A percentile compares a stretch with the other conserved stretches of the same genome.
phyloP scores from a whole-genome alignment of 30 jellyfish, hydroid and myxozoan species.

The Mastigias papua region DNA sequence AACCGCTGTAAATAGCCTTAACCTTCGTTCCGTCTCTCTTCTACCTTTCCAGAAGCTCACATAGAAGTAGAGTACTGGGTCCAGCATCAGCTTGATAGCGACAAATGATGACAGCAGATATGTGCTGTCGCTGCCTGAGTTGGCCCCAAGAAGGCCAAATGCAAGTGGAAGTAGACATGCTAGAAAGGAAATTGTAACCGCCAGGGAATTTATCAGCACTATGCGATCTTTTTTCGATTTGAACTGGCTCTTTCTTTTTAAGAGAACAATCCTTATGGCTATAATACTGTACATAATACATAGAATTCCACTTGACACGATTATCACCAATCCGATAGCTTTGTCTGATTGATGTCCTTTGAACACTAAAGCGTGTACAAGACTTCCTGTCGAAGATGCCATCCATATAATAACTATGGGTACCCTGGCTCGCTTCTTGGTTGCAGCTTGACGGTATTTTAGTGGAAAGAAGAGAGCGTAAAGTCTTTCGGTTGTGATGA shows the following conservation, averaged over 20 bases:
- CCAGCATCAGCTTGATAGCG: conserved; percentile 30
- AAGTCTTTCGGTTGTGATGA: conserved; percentile 47
- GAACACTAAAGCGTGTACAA: background rate
- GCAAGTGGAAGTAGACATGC: conserved; percentile 52
- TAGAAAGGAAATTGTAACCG: conserved; percentile 52
- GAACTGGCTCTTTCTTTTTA: background rate
- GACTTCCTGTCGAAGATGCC: conserved; percentile 1
- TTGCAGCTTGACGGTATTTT: conserved; percentile 24
- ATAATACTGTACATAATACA: conserved; percentile 26
- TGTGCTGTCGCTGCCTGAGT: background rate
- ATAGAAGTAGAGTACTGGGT: conserved; percentile 31
- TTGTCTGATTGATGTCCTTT: background rate
- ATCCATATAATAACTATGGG: conserved; percentile 34
- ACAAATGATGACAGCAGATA: background rate
- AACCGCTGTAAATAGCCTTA: conserved; percentile 2
- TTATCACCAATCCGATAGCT: background rate
- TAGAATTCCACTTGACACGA: conserved; percentile 44
- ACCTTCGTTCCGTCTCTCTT: conserved; percentile 3
- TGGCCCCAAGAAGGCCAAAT: background rate
- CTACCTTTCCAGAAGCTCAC: conserved; percentile 29
- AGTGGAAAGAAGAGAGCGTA: conserved; percentile 34
- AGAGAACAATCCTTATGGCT: conserved; percentile 6
- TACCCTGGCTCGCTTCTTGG: conserved; percentile 20
- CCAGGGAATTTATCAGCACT: conserved; percentile 43
- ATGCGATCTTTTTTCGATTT: conserved; percentile 22